A percentile compares a stretch with the other conserved stretches of the same genome.
Evolutionary conservation across 2,113 vertebrate species (phyloP).

Genomic region (Bombycilla garrulus): DNA sequence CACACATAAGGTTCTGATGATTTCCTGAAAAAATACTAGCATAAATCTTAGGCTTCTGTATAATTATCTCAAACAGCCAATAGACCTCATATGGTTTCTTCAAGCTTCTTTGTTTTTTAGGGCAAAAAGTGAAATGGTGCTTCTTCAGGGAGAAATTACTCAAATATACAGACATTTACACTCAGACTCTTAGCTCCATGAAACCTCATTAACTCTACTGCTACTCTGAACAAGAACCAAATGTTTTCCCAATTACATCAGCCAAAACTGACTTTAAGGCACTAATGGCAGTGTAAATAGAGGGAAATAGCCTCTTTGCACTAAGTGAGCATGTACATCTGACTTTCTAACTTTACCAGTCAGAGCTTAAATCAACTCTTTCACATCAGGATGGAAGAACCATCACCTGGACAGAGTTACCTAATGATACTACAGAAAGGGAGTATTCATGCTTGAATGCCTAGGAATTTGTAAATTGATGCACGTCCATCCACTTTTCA

Average conservation of each 20-base stretch:
- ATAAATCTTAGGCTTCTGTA: background rate
- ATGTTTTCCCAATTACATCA: background rate
- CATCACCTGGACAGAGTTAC: background rate
- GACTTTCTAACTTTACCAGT: background rate
- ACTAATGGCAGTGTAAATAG: background rate
- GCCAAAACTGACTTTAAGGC: background rate
- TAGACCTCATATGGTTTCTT: background rate
- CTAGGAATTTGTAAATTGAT: background rate
- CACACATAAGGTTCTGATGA: background rate
- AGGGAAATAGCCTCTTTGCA: background rate
- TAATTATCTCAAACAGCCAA: slow-evolving; percentile 5
- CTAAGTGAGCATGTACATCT: background rate
- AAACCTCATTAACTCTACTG: background rate
- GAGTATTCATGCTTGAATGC: background rate
- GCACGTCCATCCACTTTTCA: background rate
- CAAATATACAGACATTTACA: background rate
- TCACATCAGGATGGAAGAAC: background rate
- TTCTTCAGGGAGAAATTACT: background rate
- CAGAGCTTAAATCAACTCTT: background rate
- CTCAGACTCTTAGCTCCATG: background rate
- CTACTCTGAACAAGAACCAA: background rate
- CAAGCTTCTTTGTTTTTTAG: background rate
- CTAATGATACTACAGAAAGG: background rate
- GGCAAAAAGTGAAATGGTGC: background rate
- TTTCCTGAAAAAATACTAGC: background rate